These are phyloP conservation scores for Seriola quinqueradiata DNA, from an alignment of 2,113 vertebrate species.

Conservation along the genomic window DNA sequence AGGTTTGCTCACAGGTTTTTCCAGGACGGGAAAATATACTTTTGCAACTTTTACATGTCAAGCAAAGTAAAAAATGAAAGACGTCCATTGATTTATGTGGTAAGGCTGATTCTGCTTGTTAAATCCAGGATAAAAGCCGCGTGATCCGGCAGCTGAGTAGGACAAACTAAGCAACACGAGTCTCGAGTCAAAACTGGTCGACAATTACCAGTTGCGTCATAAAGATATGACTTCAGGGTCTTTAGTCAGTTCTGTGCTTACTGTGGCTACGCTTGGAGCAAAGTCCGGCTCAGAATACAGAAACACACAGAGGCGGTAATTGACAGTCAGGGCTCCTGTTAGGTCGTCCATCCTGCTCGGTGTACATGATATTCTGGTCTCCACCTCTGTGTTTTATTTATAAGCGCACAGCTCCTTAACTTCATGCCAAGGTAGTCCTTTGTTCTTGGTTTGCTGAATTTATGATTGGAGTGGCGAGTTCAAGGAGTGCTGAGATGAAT, in stretches of 20 bases:
- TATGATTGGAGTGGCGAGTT: neutral
- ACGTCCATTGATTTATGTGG: neutral
- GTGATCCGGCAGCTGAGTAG: neutral
- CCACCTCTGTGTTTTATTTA: neutral
- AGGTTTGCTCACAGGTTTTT: neutral
- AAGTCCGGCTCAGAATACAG: neutral
- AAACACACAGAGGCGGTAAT: neutral
- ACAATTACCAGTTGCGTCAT: neutral
- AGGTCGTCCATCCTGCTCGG: neutral
- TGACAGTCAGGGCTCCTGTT: neutral
- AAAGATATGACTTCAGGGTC: neutral
- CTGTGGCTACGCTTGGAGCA: neutral
- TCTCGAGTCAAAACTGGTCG: too few relatives aligned
- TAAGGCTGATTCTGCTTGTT: neutral
- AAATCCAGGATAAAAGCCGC: neutral
- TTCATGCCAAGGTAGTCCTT: neutral
- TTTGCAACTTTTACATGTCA: conserved; percentile 4
- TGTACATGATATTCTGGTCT: neutral
- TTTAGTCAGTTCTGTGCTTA: neutral
- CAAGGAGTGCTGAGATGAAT: neutral
- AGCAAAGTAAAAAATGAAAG: neutral
- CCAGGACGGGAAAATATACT: conserved; percentile 1
- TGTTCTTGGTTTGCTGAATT: neutral
- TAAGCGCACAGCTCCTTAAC: neutral
- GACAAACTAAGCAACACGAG: neutral